These are phyloP conservation scores for Bolinopsis microptera DNA, from an alignment of 37 sponge, comb jelly and placozoan genomes.

Conservation along the genomic window DNA sequence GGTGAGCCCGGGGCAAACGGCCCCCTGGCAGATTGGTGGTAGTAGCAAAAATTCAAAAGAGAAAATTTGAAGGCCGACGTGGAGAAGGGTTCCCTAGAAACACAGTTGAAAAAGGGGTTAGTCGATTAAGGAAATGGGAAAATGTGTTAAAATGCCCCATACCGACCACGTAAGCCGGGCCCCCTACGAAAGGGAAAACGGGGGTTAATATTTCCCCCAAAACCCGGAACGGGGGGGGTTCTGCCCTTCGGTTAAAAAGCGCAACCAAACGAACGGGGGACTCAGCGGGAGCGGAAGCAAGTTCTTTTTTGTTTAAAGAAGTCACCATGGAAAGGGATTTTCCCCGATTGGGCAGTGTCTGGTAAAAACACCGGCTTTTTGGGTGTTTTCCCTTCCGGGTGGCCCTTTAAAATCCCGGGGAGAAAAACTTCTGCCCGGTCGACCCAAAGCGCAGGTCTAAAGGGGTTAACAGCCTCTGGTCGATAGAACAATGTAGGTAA, in stretches of 20 bases:
- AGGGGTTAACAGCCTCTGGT: constrained; percentile 74
- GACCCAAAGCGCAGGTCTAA: constrained; percentile 73
- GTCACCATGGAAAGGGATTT: constrained; percentile 68
- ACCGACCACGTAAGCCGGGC: neutral
- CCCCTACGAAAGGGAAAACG: constrained; percentile 72
- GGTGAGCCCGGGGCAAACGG: constrained; percentile 75
- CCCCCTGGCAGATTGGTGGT: constrained; percentile 85
- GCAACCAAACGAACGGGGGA: no score
- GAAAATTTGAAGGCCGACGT: constrained; percentile 82
- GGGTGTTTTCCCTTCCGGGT: constrained; percentile 65
- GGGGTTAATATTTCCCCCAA: constrained; percentile 86
- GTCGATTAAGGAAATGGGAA: constrained; percentile 74
- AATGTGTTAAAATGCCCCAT: constrained; percentile 20
- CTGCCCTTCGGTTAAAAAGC: neutral
- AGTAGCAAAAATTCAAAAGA: constrained; percentile 86
- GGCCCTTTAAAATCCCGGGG: constrained; percentile 76
- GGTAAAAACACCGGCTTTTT: constrained; percentile 71
- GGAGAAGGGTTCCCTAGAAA: constrained; percentile 84
- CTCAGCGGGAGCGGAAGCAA: constrained; percentile 10
- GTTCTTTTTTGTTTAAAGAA: constrained; percentile 8
- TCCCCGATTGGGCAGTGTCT: constrained; percentile 69
- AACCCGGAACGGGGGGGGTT: constrained; percentile 70
- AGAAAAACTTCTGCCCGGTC: constrained; percentile 69
- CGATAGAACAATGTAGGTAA: constrained; percentile 76
- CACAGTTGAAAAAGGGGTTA: constrained; percentile 80